phyloP scores from a whole-genome alignment of 2,113 vertebrate species.

The Zapornia atra region DNA sequence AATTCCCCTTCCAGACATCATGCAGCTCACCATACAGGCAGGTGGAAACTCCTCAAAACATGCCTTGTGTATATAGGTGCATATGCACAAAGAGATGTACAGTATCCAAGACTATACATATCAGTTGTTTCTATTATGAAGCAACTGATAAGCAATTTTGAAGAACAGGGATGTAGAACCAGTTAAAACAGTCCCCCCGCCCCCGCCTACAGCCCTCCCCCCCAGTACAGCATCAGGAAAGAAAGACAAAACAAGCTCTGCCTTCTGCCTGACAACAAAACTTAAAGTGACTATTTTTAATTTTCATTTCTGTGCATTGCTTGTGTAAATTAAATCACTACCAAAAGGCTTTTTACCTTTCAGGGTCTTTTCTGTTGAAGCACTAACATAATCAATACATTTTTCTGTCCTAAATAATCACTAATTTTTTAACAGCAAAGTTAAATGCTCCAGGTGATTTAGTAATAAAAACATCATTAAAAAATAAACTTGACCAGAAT shows the following conservation, averaged over 20 bases:
- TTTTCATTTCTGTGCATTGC: background rate
- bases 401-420: background rate
- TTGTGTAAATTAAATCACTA: background rate
- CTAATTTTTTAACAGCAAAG: background rate
- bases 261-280: background rate
- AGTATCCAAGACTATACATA: background rate
- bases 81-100: background rate
- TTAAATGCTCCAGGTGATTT: background rate
- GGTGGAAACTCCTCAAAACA: background rate
- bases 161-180: background rate
- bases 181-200: background rate
- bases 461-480: background rate
- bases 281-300: background rate
- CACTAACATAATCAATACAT: background rate
- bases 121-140: background rate
- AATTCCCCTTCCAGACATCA: background rate
- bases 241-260: background rate
- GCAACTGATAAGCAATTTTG: background rate
- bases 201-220: rapidly evolving
- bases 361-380: background rate
- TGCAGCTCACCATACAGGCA: background rate
- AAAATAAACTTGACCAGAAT: background rate
- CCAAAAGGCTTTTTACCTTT: background rate
- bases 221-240: background rate
- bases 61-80: background rate